Evolutionary conservation across 2,113 vertebrate species (phyloP).

Genomic region (Bos indicus): DNA sequence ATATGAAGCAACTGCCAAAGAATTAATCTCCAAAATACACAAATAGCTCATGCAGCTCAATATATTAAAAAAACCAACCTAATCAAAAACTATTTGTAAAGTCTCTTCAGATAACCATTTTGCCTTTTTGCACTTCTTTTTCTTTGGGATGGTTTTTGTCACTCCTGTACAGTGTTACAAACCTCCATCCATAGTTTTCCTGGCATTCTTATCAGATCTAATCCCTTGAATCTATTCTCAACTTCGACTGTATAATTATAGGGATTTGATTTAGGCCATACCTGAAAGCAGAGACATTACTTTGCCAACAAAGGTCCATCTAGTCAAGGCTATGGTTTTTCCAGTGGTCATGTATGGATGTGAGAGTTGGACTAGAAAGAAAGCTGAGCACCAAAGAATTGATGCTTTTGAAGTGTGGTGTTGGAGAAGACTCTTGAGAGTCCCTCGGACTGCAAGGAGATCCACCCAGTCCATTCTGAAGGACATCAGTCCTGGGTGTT

Average conservation of each 20-base stretch:
- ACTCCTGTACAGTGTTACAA: neutral
- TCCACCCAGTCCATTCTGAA: too few species aligned
- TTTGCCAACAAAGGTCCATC: too few species aligned
- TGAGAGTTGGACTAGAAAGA: too few species aligned
- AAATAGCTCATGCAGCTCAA: neutral
- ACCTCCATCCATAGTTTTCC: neutral
- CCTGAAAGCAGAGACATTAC: neutral
- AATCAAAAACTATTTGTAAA: neutral
- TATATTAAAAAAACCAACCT: neutral
- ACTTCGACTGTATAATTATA: neutral
- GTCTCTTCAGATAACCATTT: neutral
- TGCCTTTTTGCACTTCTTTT: neutral
- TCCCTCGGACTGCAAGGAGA: too few species aligned
- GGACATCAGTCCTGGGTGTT: too few species aligned
- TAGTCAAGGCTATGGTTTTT: too few species aligned
- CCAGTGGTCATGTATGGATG: too few species aligned
- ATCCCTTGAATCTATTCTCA: neutral
- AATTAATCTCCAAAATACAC: neutral
- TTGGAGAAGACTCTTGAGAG: too few species aligned
- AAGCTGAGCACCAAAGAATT: rapidly evolving
- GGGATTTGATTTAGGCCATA: neutral
- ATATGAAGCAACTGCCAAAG: neutral
- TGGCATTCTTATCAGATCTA: neutral
- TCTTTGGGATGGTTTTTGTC: neutral
- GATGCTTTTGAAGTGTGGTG: too few species aligned